These are phyloP conservation scores for Marmota flaviventris DNA, from an alignment of 2,113 vertebrate species.

Conservation along the genomic window DNA sequence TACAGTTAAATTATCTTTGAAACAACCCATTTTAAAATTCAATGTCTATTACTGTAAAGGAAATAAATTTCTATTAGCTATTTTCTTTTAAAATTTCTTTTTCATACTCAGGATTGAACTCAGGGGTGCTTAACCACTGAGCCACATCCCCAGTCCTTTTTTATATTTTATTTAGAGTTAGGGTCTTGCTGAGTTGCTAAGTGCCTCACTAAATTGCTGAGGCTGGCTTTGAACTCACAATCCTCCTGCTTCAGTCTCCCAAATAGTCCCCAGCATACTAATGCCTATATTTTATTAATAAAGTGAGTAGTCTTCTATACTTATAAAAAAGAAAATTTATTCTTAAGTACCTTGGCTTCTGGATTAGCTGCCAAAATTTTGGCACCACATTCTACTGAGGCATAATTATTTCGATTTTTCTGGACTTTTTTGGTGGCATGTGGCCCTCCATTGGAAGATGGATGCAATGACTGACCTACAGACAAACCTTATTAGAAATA, in stretches of 20 bases:
- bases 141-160: too few species aligned
- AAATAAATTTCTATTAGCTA: slow-evolving; percentile 50
- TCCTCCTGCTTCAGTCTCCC: too few species aligned
- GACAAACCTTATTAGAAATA: slow-evolving; percentile 82
- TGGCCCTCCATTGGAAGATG: slow-evolving; percentile 92
- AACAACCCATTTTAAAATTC: slow-evolving; percentile 54
- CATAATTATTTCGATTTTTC: slow-evolving; percentile 99
- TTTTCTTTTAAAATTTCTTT: slow-evolving; percentile 45
- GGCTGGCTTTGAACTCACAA: too few species aligned
- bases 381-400: slow-evolving; percentile 98
- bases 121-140: too few species aligned
- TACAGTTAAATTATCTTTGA: neutral
- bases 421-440: slow-evolving; percentile 96
- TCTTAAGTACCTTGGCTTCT: slow-evolving; percentile 95
- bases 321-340: slow-evolving; percentile 2
- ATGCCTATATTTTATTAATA: neutral
- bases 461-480: slow-evolving; percentile 96
- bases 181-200: too few species aligned
- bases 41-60: slow-evolving; percentile 12
- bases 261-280: neutral
- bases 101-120: too few species aligned
- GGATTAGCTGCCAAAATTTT: slow-evolving; percentile 98
- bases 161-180: too few species aligned
- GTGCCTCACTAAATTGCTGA: too few species aligned
- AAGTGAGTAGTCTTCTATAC: neutral